Percentiles rank a stretch among this genome's conserved stretches.
Conservation (phyloP, 2,888 invertebrate genomes). For the Girardia tigrina region DNA sequence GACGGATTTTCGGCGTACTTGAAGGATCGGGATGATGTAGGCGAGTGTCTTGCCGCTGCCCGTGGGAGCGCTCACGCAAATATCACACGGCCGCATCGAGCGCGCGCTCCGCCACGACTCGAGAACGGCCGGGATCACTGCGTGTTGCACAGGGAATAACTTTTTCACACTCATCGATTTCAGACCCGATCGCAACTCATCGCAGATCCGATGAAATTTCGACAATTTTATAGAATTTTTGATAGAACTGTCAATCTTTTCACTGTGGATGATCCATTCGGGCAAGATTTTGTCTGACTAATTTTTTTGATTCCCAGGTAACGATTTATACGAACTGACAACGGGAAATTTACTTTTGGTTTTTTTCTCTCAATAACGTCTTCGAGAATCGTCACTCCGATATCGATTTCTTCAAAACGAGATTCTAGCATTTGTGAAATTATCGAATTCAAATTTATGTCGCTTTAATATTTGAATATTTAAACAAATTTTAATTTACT, state of each 20-base stretch:
- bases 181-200: too few species aligned
- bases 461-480: too few species aligned
- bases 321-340: background rate
- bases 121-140: slow-evolving; percentile 36
- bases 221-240: background rate
- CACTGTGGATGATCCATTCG: background rate
- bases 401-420: too few species aligned
- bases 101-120: background rate
- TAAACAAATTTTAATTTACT: background rate
- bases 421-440: too few species aligned
- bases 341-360: background rate
- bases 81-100: slow-evolving; percentile 58
- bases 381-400: background rate
- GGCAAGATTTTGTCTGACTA: background rate
- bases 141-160: slow-evolving; percentile 37
- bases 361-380: background rate
- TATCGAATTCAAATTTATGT: too few species aligned
- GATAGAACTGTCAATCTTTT: background rate
- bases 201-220: background rate
- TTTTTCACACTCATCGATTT: background rate
- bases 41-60: slow-evolving; percentile 85
- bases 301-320: too few species aligned
- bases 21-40: slow-evolving; percentile 71
- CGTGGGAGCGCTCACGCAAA: slow-evolving; percentile 82
- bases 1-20: too few species aligned